Evolutionary conservation across 2,113 vertebrate genomes (phyloP), one percentile per base, ranked within the genome.

Genomic region (Gadus macrocephalus): DNA sequence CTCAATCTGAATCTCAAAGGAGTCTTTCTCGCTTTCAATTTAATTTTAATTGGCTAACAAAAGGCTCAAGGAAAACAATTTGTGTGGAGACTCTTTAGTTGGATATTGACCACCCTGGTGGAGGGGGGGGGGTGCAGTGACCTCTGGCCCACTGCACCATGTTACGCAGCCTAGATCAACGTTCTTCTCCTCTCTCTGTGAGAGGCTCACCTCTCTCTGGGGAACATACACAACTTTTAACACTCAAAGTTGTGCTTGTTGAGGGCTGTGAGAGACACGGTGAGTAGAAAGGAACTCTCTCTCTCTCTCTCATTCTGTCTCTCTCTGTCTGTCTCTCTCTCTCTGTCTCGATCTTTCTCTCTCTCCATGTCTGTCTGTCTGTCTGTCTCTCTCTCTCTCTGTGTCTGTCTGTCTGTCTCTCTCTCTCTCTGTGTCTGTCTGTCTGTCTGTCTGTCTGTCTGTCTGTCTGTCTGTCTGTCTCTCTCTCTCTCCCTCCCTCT

Each of bases 101-200:
- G 66, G 75, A 73, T 87, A 91, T 88, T 88, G 89, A 89, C 82
- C 75, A 82, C 75, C 81, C 31, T 4, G 31, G 31, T 4, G 64
- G 27, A 67, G 77, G 81, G 82, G 73, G 81, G 76, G 70, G 64
- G 27, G 68, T 76, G 81, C 80, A 88, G 84, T 88, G 87, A 89
- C 86, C 83, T 83, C 70, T 77, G 78, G 71, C 74, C 84, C 85
- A 83, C 80, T 69, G 78, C 78, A 71, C 58, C 61, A 9, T 81
- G 86, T 87, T 86, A 79, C 85, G 82, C 82, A 73, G 79, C 68
- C 42, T 75, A 75, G 82, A 91, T 91, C 87, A 88, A 91, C 88
- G 82, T 15, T 65, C 17, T 79, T 69, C 75, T 66, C 67, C 75
- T 65, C 66, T 66, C 42, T 78, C 71, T 70, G 72, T 66, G 58